These are phyloP conservation scores for Byasa hedistus DNA, from an alignment of 2,888 invertebrate species.

Conservation along the genomic window DNA sequence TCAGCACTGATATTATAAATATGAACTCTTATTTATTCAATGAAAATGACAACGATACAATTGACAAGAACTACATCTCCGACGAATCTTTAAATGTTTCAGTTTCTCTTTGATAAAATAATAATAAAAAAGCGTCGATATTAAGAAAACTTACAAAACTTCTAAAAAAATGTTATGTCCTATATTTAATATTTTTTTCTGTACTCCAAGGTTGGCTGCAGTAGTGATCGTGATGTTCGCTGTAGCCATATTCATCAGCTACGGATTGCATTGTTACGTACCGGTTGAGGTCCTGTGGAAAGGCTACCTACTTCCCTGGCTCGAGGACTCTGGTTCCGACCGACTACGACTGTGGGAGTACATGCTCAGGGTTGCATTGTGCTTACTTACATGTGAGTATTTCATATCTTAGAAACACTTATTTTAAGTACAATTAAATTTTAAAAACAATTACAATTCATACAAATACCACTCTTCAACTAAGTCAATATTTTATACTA, in stretches of 20 bases:
- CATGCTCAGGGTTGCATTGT: constrained; percentile 84
- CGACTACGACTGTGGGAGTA: constrained; percentile 84
- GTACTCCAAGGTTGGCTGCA: constrained; percentile 79
- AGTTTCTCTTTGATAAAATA: too few species aligned
- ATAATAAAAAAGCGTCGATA: too few species aligned
- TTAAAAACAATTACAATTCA: too few species aligned
- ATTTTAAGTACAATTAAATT: too few species aligned
- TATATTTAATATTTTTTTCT: not conserved
- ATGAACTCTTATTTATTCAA: too few species aligned
- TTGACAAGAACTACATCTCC: too few species aligned
- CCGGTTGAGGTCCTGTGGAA: constrained; percentile 96
- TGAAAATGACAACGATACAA: too few species aligned
- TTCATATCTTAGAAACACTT: too few species aligned
- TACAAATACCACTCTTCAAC: too few species aligned
- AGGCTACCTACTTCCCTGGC: constrained; percentile 78
- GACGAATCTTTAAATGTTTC: too few species aligned
- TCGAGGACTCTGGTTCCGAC: constrained; percentile 52
- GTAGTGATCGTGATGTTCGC: constrained; percentile 85
- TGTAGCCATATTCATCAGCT: constrained; percentile 92
- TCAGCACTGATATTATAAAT: too few species aligned
- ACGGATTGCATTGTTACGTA: constrained; percentile 96
- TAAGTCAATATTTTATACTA: not conserved
- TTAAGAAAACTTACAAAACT: not conserved
- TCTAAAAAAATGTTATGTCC: not conserved
- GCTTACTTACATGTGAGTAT: constrained; percentile 90